Percentiles rank a stretch among this genome's conserved stretches.
Evolutionary conservation across 2,888 invertebrate genomes (phyloP).

Genomic region (Macrosoma leucophasiata): DNA sequence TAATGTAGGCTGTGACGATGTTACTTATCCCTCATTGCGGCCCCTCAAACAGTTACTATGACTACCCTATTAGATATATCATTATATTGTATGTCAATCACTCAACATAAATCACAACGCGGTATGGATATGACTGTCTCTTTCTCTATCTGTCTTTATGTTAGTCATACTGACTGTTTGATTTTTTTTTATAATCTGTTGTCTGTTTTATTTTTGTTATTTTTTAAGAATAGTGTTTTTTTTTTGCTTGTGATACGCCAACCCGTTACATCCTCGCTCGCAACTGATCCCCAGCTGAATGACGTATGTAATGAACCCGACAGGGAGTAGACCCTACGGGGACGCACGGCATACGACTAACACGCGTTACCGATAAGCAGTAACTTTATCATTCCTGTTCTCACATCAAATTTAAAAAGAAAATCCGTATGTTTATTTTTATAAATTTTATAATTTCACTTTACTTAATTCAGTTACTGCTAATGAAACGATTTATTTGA

Average conservation of each 20-base stretch:
- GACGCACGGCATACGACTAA: slow-evolving; percentile 54
- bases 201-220: slow-evolving; percentile 41
- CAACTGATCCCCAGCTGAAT: slow-evolving; percentile 54
- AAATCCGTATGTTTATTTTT: too few relatives aligned
- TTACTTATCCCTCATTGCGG: slow-evolving; percentile 66
- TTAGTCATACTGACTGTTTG: slow-evolving; percentile 77
- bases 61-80: slow-evolving; percentile 42
- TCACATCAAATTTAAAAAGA: too few relatives aligned
- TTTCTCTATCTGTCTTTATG: slow-evolving; percentile 66
- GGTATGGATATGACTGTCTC: slow-evolving; percentile 69
- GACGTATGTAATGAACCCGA: slow-evolving; percentile 38
- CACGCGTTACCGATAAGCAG: slow-evolving; percentile 60
- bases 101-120: slow-evolving; percentile 63
- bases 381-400: slow-evolving; percentile 44
- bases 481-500: slow-evolving; percentile 52
- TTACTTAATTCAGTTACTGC: slow-evolving; percentile 69
- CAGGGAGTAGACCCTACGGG: slow-evolving; percentile 29
- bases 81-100: slow-evolving; percentile 28
- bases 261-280: slow-evolving; percentile 67
- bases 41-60: slow-evolving; percentile 71
- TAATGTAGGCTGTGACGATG: slow-evolving; percentile 67
- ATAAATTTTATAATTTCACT: too few relatives aligned
- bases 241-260: slow-evolving; percentile 72
- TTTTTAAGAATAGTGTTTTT: slow-evolving; percentile 61
- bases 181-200: slow-evolving; percentile 48